Evolutionary conservation across 2,113 vertebrate genomes (phyloP), one percentile per base, ranked within the genome.

Genomic region (Anas platyrhynchos): DNA sequence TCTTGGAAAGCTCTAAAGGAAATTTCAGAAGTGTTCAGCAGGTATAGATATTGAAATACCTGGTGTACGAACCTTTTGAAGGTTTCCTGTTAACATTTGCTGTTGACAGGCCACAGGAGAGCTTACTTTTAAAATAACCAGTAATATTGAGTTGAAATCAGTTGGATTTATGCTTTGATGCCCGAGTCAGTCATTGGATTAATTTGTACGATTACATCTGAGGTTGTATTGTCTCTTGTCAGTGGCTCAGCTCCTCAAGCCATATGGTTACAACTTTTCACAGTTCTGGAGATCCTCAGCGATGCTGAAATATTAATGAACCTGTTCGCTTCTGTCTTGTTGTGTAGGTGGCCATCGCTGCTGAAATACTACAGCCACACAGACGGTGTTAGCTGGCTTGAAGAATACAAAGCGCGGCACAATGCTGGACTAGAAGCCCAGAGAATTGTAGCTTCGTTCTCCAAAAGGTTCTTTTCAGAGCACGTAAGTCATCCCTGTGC

Each of bases 401-500:
- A 98, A 67, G 99, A 99, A 55, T 99, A 99, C 98, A 99, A 98
- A 97, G 99, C 98, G 2, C 98, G 99, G 31, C 98, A 99, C 36
- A 98, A 96, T 66, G 99, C 99, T 8, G 99, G 99, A 5, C 96
- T 99, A 56, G 98, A 99, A 66, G 99, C 99, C 58, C 97, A 98
- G 91, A 98, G 98, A 88, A 99, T 99, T 0, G 99, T 99, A 52
- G 98, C 98, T 73, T 99, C 99, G 0, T 99, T 99, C 97, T 99
- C 99, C 38, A 99, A 99, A 97, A 98, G 99, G 84, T 99, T 99
- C 98, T 99, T 99, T 95, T 98, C 99, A 29, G 99, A 99, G 93
- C 99, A 99, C 6, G 99, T 99, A 95, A 99, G 99, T 82, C 23
- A 11, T 31, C 32, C 58, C 6, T 31, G 0, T 12, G 22, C 29